Percentiles rank a stretch among this genome's conserved stretches.
Evolutionary conservation across 2,888 invertebrate genomes (phyloP).

Genomic region (Anoncus sp.): DNA sequence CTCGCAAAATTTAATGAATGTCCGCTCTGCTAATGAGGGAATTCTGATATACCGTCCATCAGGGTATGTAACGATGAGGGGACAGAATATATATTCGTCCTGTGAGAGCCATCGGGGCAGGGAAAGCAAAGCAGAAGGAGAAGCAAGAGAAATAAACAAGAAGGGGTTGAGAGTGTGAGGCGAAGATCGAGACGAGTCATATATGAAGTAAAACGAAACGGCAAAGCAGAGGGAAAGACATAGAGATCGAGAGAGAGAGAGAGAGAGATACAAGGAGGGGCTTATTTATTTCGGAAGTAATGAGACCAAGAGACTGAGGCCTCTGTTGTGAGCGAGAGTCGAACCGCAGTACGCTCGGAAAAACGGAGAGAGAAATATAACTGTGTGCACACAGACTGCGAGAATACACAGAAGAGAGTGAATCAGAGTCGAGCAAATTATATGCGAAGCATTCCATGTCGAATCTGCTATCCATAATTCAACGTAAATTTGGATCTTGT

Average conservation of each 20-base stretch:
- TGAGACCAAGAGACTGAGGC: slow-evolving; percentile 54
- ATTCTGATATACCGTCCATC: slow-evolving; percentile 67
- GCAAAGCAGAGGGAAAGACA: slow-evolving; percentile 60
- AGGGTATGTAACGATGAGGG: slow-evolving; percentile 57
- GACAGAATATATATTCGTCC: slow-evolving; percentile 29
- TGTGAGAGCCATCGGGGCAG: slow-evolving; percentile 56
- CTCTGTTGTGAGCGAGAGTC: not conserved
- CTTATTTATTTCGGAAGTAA: slow-evolving; percentile 60
- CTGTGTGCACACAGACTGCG: slow-evolving; percentile 22
- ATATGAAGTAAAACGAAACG: slow-evolving; percentile 33
- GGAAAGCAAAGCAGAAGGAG: slow-evolving; percentile 54
- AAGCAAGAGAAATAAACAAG: slow-evolving; percentile 36
- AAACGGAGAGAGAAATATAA: slow-evolving; percentile 40
- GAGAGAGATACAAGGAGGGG: slow-evolving; percentile 13
- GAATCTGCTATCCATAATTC: not conserved
- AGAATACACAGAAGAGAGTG: slow-evolving; percentile 36
- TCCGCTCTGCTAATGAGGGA: slow-evolving; percentile 70
- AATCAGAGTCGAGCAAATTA: slow-evolving; percentile 22
- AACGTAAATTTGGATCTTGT: not conserved
- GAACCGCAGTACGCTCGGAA: slow-evolving; percentile 20
- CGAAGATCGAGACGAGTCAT: slow-evolving; percentile 32
- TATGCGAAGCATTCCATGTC: slow-evolving; percentile 1
- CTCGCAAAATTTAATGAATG: slow-evolving; percentile 69
- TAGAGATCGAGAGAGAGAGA: not conserved
- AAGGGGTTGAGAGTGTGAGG: slow-evolving; percentile 59